phyloP scores from a whole-genome alignment of 2,797 vertebrate genomes.

The Gallinago stenura region DNA sequence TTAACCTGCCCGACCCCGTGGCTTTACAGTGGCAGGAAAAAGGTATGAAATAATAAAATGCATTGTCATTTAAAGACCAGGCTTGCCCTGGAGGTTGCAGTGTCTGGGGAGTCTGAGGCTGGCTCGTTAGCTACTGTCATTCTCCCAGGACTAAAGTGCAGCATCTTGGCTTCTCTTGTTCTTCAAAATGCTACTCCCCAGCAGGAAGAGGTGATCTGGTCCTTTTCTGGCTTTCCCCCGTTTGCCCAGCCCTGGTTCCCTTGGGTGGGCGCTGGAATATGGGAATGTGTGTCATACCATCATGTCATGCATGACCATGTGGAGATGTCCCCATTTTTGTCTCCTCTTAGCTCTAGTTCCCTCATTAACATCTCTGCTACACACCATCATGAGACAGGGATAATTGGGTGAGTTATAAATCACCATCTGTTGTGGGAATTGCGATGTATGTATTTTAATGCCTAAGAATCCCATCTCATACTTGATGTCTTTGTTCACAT shows the following conservation, averaged over 20 bases:
- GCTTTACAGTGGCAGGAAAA: background rate
- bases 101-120: background rate
- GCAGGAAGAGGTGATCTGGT: background rate
- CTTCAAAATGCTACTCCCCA: background rate
- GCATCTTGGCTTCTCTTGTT: background rate
- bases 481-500: conserved; percentile 39
- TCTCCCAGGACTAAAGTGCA: background rate
- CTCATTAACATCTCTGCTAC: background rate
- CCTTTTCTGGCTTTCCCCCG: background rate
- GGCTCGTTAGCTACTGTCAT: background rate
- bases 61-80: background rate
- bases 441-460: background rate
- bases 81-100: background rate
- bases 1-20: background rate
- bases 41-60: background rate
- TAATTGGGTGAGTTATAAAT: conserved; percentile 26
- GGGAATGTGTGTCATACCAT: background rate
- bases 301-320: background rate
- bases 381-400: background rate
- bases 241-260: background rate
- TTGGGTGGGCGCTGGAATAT: background rate
- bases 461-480: background rate
- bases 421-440: background rate
- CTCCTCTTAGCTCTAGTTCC: background rate
- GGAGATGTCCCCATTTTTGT: background rate